Evolutionary conservation across 53 echinoderm and acorn worm genomes (phyloP), one percentile per base, ranked within the genome.

Genomic region (Astropecten irregularis): DNA sequence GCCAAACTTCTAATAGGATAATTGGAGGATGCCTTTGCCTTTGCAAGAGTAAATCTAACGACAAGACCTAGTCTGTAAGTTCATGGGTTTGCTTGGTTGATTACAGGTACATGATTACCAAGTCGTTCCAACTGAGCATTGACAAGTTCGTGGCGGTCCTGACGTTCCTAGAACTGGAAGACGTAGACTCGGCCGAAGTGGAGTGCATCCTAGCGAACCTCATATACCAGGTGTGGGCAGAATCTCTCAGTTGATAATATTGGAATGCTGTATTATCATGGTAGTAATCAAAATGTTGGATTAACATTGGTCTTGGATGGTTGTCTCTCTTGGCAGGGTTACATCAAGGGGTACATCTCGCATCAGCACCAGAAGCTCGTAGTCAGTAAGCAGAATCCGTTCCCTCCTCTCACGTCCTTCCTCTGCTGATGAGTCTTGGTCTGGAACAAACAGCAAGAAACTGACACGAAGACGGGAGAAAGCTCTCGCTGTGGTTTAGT

Each of bases 371-470:
- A 92, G 81, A 97, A 97, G 66, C 69, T 97, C 3, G 94, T 97
- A 15, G 87, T 94, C 77, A 97, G 97, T 58, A 97, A 97, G 66
- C 97, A 97, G 90, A 94, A 94, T 28, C 92, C 97, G 47, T 97
- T 97, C 86, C 97, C 97, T 28, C 83, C 90, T 9, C 86, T 95
- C 28, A 56, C 90, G 9, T 85, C 92, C 0, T 95, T 95, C 84
- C 83, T 95, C 15, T 89, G 86, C 86, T 71, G 51, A 82, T 29
- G 40, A 40, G 55, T 50, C 18, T 15, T n/a, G 22, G 16, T 21
- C 20, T 13, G 51, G 3, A n/a, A 18, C 21, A 8, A 32, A 69
- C 3, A n/a, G n/a, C n/a, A n/a, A n/a, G n/a, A n/a, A n/a, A n/a
- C n/a, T n/a, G n/a, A n/a, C n/a, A n/a, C n/a, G n/a, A n/a, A n/a